Conservation (phyloP, 1,140 invertebrate species). For the Drosophila athabasca region DNA sequence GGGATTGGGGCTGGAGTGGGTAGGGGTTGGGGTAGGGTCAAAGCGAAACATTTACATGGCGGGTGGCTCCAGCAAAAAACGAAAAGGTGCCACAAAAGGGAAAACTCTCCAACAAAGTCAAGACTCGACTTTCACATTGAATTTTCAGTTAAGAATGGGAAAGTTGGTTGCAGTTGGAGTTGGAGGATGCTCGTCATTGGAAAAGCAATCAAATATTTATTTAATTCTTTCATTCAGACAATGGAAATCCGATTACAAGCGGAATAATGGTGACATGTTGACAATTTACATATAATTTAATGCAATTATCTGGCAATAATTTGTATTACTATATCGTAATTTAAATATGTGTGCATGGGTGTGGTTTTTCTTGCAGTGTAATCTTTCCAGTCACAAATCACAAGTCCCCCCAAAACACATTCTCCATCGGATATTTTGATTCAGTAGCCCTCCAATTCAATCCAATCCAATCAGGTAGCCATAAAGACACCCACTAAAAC, state of each 20-base stretch:
- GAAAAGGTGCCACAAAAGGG: constrained; percentile 15
- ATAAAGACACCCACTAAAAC: constrained; percentile 38
- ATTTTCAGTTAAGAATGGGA: constrained; percentile 24
- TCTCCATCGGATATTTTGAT: background rate
- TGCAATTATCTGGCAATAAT: too few species aligned
- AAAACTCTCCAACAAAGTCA: constrained; percentile 16
- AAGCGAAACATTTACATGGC: constrained; percentile 42
- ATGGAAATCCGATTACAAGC: too few species aligned
- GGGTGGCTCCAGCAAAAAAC: constrained; percentile 29
- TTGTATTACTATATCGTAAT: too few species aligned
- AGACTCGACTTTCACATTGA: constrained; percentile 64
- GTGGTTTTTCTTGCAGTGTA: too few species aligned
- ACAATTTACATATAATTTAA: too few species aligned
- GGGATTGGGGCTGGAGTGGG: background rate
- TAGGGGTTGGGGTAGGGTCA: background rate
- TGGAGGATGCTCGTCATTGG: background rate
- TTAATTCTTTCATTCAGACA: background rate
- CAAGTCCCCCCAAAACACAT: too few species aligned
- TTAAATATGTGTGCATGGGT: too few species aligned
- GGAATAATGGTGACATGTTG: too few species aligned
- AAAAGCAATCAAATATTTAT: constrained; percentile 1
- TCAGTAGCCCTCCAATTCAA: constrained; percentile 23
- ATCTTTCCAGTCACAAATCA: too few species aligned
- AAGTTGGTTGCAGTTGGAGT: constrained; percentile 11
- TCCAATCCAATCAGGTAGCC: constrained; percentile 36